These are phyloP conservation scores for Oryzias javanicus DNA, from an alignment of 2,113 vertebrate genomes.

Conservation along the genomic window DNA sequence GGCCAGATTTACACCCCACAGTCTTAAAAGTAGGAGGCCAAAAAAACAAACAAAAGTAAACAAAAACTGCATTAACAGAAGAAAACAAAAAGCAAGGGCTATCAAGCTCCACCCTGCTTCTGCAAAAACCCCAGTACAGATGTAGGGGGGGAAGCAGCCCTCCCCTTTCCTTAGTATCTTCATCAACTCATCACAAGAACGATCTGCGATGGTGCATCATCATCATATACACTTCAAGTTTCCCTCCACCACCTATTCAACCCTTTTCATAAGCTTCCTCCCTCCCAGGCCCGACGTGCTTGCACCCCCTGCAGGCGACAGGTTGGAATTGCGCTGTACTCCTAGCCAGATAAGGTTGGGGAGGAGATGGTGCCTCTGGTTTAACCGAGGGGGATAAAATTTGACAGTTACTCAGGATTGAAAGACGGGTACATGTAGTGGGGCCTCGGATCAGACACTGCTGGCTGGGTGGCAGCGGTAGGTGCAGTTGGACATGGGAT, in stretches of 20 bases:
- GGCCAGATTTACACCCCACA: conserved; percentile 26
- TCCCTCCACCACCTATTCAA: conserved; percentile 31
- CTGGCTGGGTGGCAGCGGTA: conserved; percentile 76
- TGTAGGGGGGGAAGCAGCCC: conserved; percentile 23
- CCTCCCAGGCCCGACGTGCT: conserved; percentile 66
- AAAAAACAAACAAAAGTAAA: conserved; percentile 45
- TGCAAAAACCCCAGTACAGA: conserved; percentile 47
- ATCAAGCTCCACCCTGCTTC: conserved; percentile 63
- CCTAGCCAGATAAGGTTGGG: conserved; percentile 68
- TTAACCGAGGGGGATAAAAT: conserved; percentile 71
- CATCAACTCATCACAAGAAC: conserved; percentile 48
- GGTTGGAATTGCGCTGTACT: conserved; percentile 72
- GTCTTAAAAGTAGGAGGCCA: conserved; percentile 33
- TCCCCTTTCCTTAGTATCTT: conserved; percentile 18
- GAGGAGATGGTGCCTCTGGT: conserved; percentile 61
- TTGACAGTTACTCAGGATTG: conserved; percentile 66
- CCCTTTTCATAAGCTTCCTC: conserved; percentile 31
- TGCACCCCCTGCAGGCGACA: conserved; percentile 74
- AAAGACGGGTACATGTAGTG: conserved; percentile 54
- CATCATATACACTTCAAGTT: conserved; percentile 42
- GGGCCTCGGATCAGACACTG: conserved; percentile 70
- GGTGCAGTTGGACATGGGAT: conserved; percentile 67
- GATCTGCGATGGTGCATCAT: conserved; percentile 45
- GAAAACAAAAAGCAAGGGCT: conserved; percentile 66
- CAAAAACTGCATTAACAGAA: conserved; percentile 50